A percentile compares a stretch with the other conserved stretches of the same genome.
Conservation (phyloP, 2,797 vertebrate genomes). For the Spheniscus humboldti region DNA sequence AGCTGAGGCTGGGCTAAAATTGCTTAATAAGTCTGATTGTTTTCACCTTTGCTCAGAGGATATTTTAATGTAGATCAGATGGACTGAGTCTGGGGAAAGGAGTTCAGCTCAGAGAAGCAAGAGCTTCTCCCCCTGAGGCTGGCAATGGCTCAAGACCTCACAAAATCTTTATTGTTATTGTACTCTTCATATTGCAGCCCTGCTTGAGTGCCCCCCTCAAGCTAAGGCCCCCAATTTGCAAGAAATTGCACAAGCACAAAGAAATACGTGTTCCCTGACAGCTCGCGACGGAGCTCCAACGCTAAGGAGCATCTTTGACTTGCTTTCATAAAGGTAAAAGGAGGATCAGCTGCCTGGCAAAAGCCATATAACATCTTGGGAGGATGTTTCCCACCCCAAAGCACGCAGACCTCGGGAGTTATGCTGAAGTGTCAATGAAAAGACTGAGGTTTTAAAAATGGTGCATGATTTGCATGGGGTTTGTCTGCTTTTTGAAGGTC, state of each 20-base stretch:
- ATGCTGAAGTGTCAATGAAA: background rate
- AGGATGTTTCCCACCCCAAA: background rate
- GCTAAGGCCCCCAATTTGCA: background rate
- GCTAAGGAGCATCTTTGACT: background rate
- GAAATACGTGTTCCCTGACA: background rate
- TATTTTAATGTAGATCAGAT: background rate
- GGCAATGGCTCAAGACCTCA: background rate
- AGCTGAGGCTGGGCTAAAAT: background rate
- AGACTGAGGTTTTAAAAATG: background rate
- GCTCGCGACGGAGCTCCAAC: background rate
- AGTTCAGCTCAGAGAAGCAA: background rate
- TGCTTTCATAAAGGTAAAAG: background rate
- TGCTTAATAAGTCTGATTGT: background rate
- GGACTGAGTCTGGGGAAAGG: background rate
- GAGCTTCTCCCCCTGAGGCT: background rate
- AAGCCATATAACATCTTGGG: background rate
- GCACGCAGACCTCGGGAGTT: rapidly evolving
- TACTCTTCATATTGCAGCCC: background rate
- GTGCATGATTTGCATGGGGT: rapidly evolving
- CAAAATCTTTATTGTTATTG: background rate
- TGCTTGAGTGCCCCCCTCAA: background rate
- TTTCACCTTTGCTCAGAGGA: background rate
- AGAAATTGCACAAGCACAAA: background rate
- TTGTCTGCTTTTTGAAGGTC: background rate
- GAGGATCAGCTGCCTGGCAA: background rate